Base-by-base conservation (phyloP, 2,113 vertebrate genomes). In the Climacteris rufus region DNA sequence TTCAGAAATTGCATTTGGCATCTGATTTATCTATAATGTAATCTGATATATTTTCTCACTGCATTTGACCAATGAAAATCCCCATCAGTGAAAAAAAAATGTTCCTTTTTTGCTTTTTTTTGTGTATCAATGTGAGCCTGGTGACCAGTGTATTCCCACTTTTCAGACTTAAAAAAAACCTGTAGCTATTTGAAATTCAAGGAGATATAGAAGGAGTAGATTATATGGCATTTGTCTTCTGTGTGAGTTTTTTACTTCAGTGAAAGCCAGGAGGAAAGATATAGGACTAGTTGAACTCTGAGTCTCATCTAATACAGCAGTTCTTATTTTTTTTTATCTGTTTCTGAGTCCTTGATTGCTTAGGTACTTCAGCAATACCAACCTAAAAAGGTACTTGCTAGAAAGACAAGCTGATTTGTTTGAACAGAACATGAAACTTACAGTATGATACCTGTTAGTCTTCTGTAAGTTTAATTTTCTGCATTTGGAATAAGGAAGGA, bases 1-100 rank as follows among this genome's bases (percentile, higher is more conserved):
- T 97, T 91, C 81, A 95, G 97, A 96, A 94, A 97, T 97, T 95
- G 69, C 12, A 18, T 94, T 92, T 97, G 96, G 84, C 94, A 94
- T 89, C 57, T 76, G 89, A 96, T 93, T 97, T 90, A 96, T 94
- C 72, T 96, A n/a, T 95, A 94, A 94, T 59, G 13, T 92, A 86
- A 96, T 94, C 20, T 25, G 59, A 63, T 96, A 40, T 69, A 30
- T 94, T 89, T 88, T 87, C 75, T 91, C 70, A 37, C 53, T 86
- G 17, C 11, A 53, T 90, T 93, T 91, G 76, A 78, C 66, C 78
- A 95, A 50, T 78, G 56, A 93, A 93, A 90, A 83, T n/a, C 3
- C 4, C 10, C 5, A 31, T 49, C 23, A 88, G 24, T 61, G 33
- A 53, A 75, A 72, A 69, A 49, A 53, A 23, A 1, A 15, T 9